phyloP scores from a whole-genome alignment of 2,113 vertebrate genomes.

The Alexandromys fortis region DNA sequence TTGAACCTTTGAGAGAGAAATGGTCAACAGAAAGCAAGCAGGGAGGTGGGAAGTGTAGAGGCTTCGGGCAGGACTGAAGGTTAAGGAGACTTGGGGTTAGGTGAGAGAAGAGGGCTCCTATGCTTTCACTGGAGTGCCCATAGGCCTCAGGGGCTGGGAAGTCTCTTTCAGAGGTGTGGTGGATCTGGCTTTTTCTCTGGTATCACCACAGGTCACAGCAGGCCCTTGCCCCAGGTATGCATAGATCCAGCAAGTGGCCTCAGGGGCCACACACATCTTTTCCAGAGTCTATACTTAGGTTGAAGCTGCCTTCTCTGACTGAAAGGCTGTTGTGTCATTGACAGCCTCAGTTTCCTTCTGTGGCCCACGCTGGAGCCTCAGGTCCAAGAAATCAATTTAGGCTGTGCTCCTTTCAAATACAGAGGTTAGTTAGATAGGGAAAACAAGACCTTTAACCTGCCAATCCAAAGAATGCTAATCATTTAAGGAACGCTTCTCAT shows the following conservation, averaged over 20 bases:
- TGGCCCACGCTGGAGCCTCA: background rate
- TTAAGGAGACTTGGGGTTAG: no score
- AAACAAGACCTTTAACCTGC: background rate
- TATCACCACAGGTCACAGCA: no score
- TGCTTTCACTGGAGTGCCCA: no score
- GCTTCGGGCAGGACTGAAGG: background rate
- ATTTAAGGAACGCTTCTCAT: no score
- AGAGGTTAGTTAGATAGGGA: background rate
- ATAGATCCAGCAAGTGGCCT: background rate
- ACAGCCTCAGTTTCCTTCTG: background rate
- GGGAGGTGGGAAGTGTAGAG: background rate
- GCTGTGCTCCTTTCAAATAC: background rate
- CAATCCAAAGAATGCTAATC: background rate
- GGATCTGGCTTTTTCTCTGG: background rate
- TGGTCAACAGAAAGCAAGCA: background rate
- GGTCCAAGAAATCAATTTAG: background rate
- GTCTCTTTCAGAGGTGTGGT: background rate
- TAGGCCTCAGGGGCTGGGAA: background rate
- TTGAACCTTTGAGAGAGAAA: background rate
- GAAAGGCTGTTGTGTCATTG: background rate
- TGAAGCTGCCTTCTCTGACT: background rate
- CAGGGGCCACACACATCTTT: background rate
- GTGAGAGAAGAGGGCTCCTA: background rate
- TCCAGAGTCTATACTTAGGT: no score
- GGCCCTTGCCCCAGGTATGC: background rate